Evolutionary conservation across 2,113 vertebrate genomes (phyloP).

Genomic region (Varanus salvator): DNA sequence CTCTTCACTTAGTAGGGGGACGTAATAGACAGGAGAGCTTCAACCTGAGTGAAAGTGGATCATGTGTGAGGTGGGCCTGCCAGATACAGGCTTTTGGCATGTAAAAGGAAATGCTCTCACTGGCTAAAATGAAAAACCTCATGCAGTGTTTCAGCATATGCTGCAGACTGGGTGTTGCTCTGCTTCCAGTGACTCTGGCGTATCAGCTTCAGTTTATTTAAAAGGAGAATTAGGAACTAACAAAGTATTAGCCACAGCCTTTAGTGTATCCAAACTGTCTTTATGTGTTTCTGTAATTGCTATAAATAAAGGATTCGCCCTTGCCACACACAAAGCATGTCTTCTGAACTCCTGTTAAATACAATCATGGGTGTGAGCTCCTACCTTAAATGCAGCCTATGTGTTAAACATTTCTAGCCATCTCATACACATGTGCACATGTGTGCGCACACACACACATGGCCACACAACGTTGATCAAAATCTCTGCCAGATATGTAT

Average conservation of each 20-base stretch:
- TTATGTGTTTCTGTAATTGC: slow-evolving; percentile 54
- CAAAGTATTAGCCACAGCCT: slow-evolving; percentile 34
- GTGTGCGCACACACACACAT: too few relatives aligned
- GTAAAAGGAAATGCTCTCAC: background rate
- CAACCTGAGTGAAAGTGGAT: slow-evolving; percentile 36
- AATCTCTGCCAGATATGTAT: background rate
- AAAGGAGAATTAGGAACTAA: slow-evolving; percentile 53
- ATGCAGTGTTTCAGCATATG: slow-evolving; percentile 14
- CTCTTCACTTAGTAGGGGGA: background rate
- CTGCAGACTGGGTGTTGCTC: background rate
- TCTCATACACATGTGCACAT: too few relatives aligned
- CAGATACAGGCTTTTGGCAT: slow-evolving; percentile 22
- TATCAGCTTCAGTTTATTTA: slow-evolving; percentile 45
- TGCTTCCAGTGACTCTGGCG: slow-evolving; percentile 5
- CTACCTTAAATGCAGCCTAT: slow-evolving; percentile 44
- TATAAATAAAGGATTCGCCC: slow-evolving; percentile 55
- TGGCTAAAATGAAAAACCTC: slow-evolving; percentile 41
- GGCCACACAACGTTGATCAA: too few relatives aligned
- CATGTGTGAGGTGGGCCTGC: slow-evolving; percentile 9
- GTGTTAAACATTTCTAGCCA: background rate
- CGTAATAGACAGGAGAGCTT: slow-evolving; percentile 1
- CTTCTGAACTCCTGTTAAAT: slow-evolving; percentile 59
- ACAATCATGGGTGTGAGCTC: slow-evolving; percentile 54
- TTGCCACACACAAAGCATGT: slow-evolving; percentile 68
- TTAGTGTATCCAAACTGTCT: slow-evolving; percentile 44